Evolutionary conservation across 2,888 invertebrate species (phyloP).

Genomic region (Tribolium freemani): DNA sequence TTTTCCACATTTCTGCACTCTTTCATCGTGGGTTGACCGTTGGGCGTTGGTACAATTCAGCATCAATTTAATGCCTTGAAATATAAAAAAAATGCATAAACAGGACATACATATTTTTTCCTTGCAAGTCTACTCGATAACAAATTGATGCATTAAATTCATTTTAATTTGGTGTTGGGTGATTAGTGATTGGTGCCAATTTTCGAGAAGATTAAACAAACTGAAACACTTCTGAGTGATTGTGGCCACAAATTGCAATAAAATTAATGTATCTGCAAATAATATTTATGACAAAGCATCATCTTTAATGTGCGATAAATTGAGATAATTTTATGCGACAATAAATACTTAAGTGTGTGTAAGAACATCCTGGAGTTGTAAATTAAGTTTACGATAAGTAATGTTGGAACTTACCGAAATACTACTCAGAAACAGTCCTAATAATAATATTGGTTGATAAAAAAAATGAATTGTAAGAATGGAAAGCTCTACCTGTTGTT

Average conservation of each 20-base stretch:
- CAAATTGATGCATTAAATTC: too few species aligned
- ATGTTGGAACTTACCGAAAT: conserved; percentile 1
- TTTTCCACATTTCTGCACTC: not conserved
- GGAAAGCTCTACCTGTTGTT: conserved; percentile 17
- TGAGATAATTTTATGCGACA: conserved; percentile 32
- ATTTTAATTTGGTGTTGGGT: too few species aligned
- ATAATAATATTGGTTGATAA: conserved; percentile 1
- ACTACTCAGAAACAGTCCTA: not conserved
- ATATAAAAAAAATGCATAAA: too few species aligned
- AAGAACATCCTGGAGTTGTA: conserved; percentile 26
- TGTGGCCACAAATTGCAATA: not conserved
- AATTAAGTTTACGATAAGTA: conserved; percentile 41
- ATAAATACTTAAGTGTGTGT: conserved; percentile 35
- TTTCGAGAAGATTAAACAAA: not conserved
- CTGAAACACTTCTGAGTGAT: not conserved
- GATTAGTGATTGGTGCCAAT: too few species aligned
- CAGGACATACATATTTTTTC: too few species aligned
- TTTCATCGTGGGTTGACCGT: too few species aligned
- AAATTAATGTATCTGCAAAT: conserved; percentile 17
- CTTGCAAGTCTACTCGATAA: too few species aligned
- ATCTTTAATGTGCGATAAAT: conserved; percentile 36
- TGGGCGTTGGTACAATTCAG: too few species aligned
- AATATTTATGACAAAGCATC: conserved; percentile 4
- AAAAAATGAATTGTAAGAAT: not conserved
- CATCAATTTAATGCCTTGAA: too few species aligned